Evolutionary conservation across 2,113 vertebrate genomes (phyloP).

Genomic region (Tyto alba): DNA sequence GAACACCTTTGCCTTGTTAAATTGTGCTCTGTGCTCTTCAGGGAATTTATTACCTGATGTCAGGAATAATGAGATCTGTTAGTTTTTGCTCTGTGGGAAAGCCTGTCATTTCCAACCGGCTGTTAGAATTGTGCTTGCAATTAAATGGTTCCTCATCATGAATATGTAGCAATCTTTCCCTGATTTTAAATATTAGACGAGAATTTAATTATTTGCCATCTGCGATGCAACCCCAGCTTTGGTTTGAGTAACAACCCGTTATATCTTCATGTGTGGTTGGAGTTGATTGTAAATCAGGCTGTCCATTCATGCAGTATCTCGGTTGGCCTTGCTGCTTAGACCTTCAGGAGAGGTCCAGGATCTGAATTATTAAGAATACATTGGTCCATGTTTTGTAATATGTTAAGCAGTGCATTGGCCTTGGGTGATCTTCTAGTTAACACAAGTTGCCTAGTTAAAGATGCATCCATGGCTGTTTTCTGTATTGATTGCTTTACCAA

Average conservation of each 20-base stretch:
- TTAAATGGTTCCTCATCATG: slow-evolving; percentile 1
- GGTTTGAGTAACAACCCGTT: background rate
- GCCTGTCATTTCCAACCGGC: background rate
- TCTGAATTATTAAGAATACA: background rate
- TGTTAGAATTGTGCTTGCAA: background rate
- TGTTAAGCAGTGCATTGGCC: background rate
- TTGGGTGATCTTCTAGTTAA: background rate
- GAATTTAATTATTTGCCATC: background rate
- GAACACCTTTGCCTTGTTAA: background rate
- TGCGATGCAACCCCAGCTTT: background rate
- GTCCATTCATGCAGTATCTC: fast-evolving
- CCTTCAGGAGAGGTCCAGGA: background rate
- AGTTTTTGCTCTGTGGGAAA: background rate
- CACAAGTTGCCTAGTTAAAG: background rate
- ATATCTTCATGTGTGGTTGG: background rate
- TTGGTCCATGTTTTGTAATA: background rate
- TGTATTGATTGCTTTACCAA: background rate
- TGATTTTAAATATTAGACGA: background rate
- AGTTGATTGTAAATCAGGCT: background rate
- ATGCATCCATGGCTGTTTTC: background rate
- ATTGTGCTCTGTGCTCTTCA: background rate
- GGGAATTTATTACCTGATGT: background rate
- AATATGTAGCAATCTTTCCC: background rate
- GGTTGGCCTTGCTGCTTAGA: background rate
- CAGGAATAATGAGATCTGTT: background rate